Percentiles rank a stretch among this genome's conserved stretches.
phyloP scores from a whole-genome alignment of 2,797 vertebrate genomes.

The Iguana delicatissima region DNA sequence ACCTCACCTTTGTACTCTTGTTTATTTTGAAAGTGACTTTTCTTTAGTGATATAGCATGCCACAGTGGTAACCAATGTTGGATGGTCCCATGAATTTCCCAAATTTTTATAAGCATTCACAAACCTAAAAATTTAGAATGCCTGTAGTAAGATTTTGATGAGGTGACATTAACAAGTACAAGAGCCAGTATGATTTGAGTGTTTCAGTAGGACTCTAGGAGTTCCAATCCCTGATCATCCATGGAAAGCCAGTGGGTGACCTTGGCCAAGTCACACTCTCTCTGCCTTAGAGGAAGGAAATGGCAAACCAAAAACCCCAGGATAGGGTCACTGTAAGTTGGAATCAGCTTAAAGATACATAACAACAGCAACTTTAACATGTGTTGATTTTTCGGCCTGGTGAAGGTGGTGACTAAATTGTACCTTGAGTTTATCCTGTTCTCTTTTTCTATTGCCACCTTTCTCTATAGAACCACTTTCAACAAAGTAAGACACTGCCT shows the following conservation, averaged over 20 bases:
- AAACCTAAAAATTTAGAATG: not conserved
- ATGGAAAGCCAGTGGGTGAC: not conserved
- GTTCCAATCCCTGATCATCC: not conserved
- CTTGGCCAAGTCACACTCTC: not conserved
- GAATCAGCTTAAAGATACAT: too few relatives aligned
- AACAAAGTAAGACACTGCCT: not conserved
- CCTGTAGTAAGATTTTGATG: not conserved
- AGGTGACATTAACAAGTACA: too few relatives aligned
- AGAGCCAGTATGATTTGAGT: not conserved
- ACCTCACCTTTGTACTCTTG: not conserved
- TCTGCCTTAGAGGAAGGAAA: not conserved
- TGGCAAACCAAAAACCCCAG: too few relatives aligned
- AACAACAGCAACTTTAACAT: not conserved
- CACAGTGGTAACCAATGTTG: not conserved
- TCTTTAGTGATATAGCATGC: not conserved
- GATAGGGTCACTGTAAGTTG: too few relatives aligned
- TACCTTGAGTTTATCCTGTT: not conserved
- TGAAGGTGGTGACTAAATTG: not conserved
- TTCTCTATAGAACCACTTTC: not conserved
- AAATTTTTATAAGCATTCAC: not conserved
- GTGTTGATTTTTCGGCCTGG: not conserved
- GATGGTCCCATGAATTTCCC: not conserved
- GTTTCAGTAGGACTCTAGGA: not conserved
- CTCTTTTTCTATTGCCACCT: not conserved
- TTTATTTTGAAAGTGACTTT: not conserved